These are phyloP conservation scores for Tachypleus tridentatus DNA, from an alignment of 1,140 invertebrate genomes.

Conservation along the genomic window DNA sequence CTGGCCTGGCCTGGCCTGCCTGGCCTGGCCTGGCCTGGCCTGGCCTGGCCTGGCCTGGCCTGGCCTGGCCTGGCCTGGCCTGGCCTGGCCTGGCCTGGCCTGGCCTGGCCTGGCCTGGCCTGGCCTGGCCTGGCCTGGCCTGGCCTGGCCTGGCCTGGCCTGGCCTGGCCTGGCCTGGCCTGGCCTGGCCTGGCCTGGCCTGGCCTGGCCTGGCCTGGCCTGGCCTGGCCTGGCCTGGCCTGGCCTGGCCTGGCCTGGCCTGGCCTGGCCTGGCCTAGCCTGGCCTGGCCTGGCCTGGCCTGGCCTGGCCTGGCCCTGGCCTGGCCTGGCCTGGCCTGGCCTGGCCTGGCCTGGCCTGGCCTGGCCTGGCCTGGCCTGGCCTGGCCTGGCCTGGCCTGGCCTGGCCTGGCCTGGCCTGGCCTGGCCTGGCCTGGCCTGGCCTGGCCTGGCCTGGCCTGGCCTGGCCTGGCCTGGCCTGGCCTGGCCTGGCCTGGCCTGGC, in stretches of 20 bases:
- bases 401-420: conserved; percentile 24
- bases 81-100: conserved; percentile 23
- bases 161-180: conserved; percentile 26
- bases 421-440: conserved; percentile 23
- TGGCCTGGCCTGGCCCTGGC: no score
- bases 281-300: conserved; percentile 23
- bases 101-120: conserved; percentile 21
- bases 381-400: conserved; percentile 24
- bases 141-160: conserved; percentile 21
- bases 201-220: conserved; percentile 18
- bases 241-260: conserved; percentile 18
- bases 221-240: conserved; percentile 18
- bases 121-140: conserved; percentile 17
- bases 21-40: no score
- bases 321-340: conserved; percentile 22
- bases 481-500: conserved; percentile 18
- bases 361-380: conserved; percentile 17
- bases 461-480: conserved; percentile 18
- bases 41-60: conserved; percentile 25
- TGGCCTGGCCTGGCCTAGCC: conserved; percentile 20
- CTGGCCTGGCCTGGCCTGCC: conserved; percentile 16
- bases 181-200: conserved; percentile 20
- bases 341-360: conserved; percentile 21
- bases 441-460: conserved; percentile 21
- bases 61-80: conserved; percentile 22